Evolutionary conservation across 2,797 vertebrate species (phyloP).

Genomic region (Acipenser oxyrinchus): DNA sequence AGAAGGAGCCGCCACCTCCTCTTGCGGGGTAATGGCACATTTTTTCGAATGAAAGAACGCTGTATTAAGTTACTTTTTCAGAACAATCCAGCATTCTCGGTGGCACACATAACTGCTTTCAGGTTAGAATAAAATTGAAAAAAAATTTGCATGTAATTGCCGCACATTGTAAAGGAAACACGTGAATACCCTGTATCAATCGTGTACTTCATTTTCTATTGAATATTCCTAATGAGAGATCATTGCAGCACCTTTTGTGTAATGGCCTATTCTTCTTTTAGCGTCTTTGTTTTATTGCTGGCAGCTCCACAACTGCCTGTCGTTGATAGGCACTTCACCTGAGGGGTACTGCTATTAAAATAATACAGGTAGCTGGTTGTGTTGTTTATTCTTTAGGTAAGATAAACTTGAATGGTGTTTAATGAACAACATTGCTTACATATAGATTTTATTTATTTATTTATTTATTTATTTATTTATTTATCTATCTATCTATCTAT

Average conservation of each 20-base stretch:
- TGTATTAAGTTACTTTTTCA: too few relatives aligned
- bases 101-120: not conserved
- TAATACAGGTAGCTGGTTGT: not conserved
- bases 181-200: conserved; percentile 19
- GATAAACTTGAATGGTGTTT: too few relatives aligned
- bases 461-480: not conserved
- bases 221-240: conserved; percentile 20
- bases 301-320: not conserved
- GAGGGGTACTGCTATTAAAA: not conserved
- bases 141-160: conserved; percentile 31
- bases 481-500: too few relatives aligned
- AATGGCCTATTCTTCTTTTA: not conserved
- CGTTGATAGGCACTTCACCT: not conserved
- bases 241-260: conserved; percentile 21
- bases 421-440: too few relatives aligned
- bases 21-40: too few relatives aligned
- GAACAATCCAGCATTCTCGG: too few relatives aligned
- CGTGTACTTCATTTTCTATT: conserved; percentile 22
- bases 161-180: conserved; percentile 25
- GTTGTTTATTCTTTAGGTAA: too few relatives aligned
- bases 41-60: too few relatives aligned
- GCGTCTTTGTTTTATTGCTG: not conserved
- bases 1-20: too few relatives aligned
- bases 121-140: conserved; percentile 1
- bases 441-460: too few relatives aligned